Base-by-base conservation (phyloP, 2,888 invertebrate genomes). In the Sphaeridia pumilis region DNA sequence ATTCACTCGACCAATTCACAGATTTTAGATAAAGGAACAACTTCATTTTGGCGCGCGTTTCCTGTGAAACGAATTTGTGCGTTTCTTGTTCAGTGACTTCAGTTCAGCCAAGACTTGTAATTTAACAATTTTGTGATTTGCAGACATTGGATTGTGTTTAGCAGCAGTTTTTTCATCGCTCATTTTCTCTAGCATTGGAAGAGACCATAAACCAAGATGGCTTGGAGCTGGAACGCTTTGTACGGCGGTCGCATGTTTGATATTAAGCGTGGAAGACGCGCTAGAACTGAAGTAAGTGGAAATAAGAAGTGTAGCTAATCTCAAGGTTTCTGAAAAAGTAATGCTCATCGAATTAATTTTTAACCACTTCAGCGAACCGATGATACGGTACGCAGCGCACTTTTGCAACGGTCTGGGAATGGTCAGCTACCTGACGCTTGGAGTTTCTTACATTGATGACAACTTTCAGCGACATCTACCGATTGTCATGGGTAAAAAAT, bases 391-490 rank as follows among this genome's bases (percentile, higher is more conserved):
- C 38, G 14, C 41, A 12, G 46, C 52, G 5, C 46, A 46, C n/a
- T 52, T 52, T 36, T n/a, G 27, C 4, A 52, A 46, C 31, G 46
- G 46, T 4, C 21, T 52, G 21, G 52, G 52, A 36, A 28, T 52
- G 3, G 20, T 46, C 20, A 25, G 35, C 5, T 52, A 45, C 4
- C 21, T 45, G 10, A 24, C 46, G 2, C 35, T 52, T 14, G 52
- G 52, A 3, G 27, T 45, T 17, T 24, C 52, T 3, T 52, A 52
- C 31, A 41, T 46, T 10, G 52, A 52, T 38, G 46, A 45, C 22
- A 52, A 52, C 31, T 52, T 52, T 25, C 52, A 45, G 21, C 36
- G 46, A 41, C 42, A 52, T 41, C 46, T 52, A 12, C 52, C 52
- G n/a, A 2, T 52, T 12, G 36, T 52, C 27, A 41, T 52, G 21